Conservation (phyloP, 2,888 invertebrate genomes). For the Dusona sp. region DNA sequence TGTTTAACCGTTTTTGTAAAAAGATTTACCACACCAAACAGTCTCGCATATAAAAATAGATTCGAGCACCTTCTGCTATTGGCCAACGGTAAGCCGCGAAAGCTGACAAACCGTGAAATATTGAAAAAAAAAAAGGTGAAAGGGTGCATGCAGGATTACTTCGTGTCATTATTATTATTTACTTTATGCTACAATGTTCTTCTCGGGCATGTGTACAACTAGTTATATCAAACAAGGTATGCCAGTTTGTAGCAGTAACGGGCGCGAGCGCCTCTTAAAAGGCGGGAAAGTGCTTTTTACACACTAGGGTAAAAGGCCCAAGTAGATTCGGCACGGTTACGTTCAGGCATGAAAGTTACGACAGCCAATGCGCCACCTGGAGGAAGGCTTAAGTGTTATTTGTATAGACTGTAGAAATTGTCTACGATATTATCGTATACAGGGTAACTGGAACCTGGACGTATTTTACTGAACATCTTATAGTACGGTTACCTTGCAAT, state of each 20-base stretch:
- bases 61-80: background rate
- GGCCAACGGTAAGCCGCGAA: background rate
- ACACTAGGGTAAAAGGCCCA: slow-evolving; percentile 41
- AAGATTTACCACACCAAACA: background rate
- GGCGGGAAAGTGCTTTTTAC: slow-evolving; percentile 51
- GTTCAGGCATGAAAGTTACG: slow-evolving; percentile 38
- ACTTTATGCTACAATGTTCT: slow-evolving; percentile 36
- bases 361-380: background rate
- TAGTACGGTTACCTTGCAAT: background rate
- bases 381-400: slow-evolving; percentile 2
- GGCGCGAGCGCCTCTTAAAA: slow-evolving; percentile 31
- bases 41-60: background rate
- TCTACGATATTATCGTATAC: slow-evolving; percentile 2
- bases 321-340: slow-evolving; percentile 45
- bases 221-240: slow-evolving; percentile 19
- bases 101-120: background rate
- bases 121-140: background rate
- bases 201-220: slow-evolving; percentile 26
- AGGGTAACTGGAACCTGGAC: background rate
- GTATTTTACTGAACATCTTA: background rate
- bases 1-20: background rate
- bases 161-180: slow-evolving; percentile 54
- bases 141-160: slow-evolving; percentile 44
- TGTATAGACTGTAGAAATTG: slow-evolving; percentile 6
- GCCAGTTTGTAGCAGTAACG: slow-evolving; percentile 2